Conservation (phyloP, 2,113 vertebrate species). For the Onychostruthus taczanowskii region DNA sequence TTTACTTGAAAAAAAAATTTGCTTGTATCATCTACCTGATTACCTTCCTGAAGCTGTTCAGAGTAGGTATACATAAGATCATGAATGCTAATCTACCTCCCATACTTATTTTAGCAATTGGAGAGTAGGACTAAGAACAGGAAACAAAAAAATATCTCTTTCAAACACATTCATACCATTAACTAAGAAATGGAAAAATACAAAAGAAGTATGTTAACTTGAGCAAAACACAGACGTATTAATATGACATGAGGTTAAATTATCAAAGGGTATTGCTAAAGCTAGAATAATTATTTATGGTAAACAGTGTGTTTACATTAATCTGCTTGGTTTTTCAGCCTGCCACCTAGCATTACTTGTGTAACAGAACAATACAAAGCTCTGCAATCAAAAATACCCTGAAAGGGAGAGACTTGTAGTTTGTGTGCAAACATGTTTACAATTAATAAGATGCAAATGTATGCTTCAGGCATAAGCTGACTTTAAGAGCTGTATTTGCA, state of each 20-base stretch:
- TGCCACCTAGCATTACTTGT: neutral
- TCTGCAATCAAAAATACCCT: neutral
- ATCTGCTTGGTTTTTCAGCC: neutral
- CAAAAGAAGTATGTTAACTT: neutral
- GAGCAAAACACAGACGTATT: neutral
- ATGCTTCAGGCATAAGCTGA: neutral
- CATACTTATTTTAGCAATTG: neutral
- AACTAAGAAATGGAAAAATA: neutral
- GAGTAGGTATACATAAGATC: neutral
- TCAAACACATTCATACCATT: neutral
- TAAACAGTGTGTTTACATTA: neutral
- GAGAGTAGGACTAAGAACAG: neutral
- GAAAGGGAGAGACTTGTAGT: neutral
- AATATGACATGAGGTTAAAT: neutral
- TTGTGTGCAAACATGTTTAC: neutral
- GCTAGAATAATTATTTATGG: neutral
- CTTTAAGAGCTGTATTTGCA: neutral
- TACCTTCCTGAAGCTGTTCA: neutral
- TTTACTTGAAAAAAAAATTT: neutral
- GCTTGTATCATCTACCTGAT: rapidly evolving
- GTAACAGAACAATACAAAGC: neutral
- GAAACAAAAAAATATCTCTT: neutral
- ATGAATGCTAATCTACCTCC: rapidly evolving
- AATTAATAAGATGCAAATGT: neutral
- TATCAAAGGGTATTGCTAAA: neutral